Percentiles rank a stretch among this genome's conserved stretches.
phyloP scores from a whole-genome alignment of 2,113 vertebrate genomes.

The Plecturocebus donacophilus region DNA sequence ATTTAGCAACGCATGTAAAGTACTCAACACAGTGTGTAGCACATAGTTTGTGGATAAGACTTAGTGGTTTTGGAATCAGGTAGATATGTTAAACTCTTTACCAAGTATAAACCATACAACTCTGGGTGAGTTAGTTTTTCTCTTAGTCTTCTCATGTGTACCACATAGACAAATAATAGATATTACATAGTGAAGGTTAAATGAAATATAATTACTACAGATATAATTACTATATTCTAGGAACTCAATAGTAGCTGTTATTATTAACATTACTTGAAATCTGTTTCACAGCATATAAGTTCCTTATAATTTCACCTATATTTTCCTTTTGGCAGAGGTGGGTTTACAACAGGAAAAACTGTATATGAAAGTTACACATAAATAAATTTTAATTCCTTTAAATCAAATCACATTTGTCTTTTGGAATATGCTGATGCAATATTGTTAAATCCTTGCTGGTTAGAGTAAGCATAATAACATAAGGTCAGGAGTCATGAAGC shows the following conservation, averaged over 20 bases:
- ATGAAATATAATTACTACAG: not conserved
- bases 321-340: not conserved
- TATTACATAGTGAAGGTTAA: not conserved
- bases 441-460: not conserved
- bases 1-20: not conserved
- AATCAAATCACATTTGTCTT: not conserved
- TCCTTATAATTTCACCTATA: not conserved
- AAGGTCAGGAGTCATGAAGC: not conserved
- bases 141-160: not conserved
- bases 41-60: not conserved
- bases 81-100: not conserved
- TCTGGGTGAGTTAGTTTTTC: not conserved
- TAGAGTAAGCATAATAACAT: not conserved
- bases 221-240: not conserved
- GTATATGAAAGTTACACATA: not conserved
- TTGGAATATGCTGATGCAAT: not conserved
- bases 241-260: not conserved
- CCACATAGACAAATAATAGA: not conserved
- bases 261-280: not conserved
- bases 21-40: not conserved
- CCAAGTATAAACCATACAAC: not conserved
- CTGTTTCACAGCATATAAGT: not conserved
- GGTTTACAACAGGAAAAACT: not conserved
- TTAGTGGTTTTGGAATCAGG: not conserved
- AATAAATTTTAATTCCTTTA: not conserved